These are phyloP conservation scores for Oncorhynchus keta DNA, from an alignment of 2,113 vertebrate species.

Conservation along the genomic window DNA sequence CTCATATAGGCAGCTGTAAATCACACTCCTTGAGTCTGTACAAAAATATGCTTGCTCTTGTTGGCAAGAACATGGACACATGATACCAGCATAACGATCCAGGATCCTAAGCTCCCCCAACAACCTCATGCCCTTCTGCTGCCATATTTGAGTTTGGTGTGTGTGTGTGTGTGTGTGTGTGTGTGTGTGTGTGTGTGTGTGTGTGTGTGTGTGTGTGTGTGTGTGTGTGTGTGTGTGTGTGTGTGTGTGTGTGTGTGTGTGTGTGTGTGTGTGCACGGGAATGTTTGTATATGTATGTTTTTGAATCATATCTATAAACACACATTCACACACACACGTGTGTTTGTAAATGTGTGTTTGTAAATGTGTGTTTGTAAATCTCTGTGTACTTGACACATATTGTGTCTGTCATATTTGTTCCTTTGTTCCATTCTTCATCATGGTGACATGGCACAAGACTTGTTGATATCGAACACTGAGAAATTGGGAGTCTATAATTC, in stretches of 20 bases:
- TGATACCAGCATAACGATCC: neutral
- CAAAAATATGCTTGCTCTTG: neutral
- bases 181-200: constrained; percentile 1
- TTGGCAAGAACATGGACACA: neutral
- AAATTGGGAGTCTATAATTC: no score
- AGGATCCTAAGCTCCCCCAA: neutral
- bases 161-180: neutral
- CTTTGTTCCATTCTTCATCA: no score
- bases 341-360: no score
- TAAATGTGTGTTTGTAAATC: no score
- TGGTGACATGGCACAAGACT: no score
- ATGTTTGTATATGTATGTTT: neutral
- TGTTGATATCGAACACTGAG: no score
- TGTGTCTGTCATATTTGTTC: no score
- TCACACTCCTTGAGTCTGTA: neutral
- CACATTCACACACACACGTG: no score
- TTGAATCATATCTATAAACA: neutral
- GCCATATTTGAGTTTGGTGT: neutral
- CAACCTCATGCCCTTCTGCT: neutral
- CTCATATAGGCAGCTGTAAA: no score
- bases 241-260: neutral
- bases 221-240: constrained; percentile 1
- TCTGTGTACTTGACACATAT: no score
- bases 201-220: neutral
- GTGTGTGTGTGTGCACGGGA: neutral